Base-by-base conservation (phyloP, 2,797 vertebrate species). In the Acanthiza pusilla region DNA sequence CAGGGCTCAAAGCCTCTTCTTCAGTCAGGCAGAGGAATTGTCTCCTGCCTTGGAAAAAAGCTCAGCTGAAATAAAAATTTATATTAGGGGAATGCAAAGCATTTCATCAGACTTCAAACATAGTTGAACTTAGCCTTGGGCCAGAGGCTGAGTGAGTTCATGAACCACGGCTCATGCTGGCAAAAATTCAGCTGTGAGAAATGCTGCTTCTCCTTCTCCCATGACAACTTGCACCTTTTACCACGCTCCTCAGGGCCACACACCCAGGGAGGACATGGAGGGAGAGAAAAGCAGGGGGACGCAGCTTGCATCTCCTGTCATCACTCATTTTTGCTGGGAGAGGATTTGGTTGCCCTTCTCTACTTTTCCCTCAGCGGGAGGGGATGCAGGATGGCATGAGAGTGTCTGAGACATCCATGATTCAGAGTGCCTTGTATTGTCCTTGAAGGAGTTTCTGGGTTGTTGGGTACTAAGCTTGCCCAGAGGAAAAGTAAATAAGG, bases 41-140 rank as follows among this genome's bases (percentile, higher is more conserved):
- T 45, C 43, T 86, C 34, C 66, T 88, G 89, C 65, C n/a, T 57
- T 88, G 34, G 38, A 87, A 86, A 73, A 91, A 81, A 16, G 0
- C 73, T 77, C 86, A 58, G 67, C 50, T 83, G 73, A 96, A 96
- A 93, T 25, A 93, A 73, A 92, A 89, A 85, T 51, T 92, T 13
- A 36, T 91, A 61, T 83, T 95, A 74, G 51, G 65, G 71, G 75
- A 79, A 74, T 78, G 84, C 10, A 57, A 84, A 94, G 45, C 78
- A 80, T 94, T 95, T 95, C 54, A 54, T 91, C 82, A 80, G 80
- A 72, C 60, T 82, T 85, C 61, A 67, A 66, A 78, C 68, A 62
- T 42, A 81, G 76, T 1, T 87, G 93, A 89, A 93, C 66, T 82
- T 91, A 83, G 94, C 96, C 85, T 85, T 84, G 83, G 85, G 91